Evolutionary conservation across 2,797 vertebrate species (phyloP).

Genomic region (Calcarius lapponicus): DNA sequence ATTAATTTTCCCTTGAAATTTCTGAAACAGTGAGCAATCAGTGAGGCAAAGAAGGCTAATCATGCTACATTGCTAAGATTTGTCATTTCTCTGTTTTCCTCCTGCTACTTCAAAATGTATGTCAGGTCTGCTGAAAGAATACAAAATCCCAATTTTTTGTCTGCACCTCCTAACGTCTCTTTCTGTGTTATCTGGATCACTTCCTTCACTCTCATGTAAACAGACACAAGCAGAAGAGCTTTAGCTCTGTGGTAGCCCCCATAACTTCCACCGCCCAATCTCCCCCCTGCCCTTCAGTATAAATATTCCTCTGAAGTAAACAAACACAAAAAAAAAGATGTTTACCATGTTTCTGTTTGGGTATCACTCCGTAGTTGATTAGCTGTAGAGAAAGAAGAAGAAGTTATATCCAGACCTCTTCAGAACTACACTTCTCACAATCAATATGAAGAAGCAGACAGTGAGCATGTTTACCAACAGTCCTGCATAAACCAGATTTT

Average conservation of each 20-base stretch:
- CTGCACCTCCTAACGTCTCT: not conserved
- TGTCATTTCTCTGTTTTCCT: not conserved
- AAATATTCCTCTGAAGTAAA: constrained; percentile 8
- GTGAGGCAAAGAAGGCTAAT: not conserved
- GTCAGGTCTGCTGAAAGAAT: not conserved
- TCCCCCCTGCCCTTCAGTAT: not conserved
- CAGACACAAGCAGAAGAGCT: not conserved
- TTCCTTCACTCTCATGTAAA: not conserved
- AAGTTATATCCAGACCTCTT: not conserved
- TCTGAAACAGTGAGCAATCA: not conserved
- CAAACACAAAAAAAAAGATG: constrained; percentile 11
- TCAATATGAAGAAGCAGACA: not conserved
- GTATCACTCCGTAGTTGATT: constrained; percentile 86
- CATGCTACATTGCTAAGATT: not conserved
- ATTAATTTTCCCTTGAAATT: not conserved
- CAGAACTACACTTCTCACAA: not conserved
- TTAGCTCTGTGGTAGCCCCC: not conserved
- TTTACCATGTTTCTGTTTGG: constrained; percentile 85
- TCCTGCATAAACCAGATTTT: not conserved
- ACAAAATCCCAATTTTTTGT: not conserved
- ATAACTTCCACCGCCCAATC: not conserved
- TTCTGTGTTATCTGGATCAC: not conserved
- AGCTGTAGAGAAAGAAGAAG: constrained; percentile 79
- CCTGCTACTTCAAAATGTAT: not conserved
- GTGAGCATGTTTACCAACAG: not conserved